Base-by-base conservation (phyloP, 2,888 invertebrate genomes). In the Drosophila subsilvestris region DNA sequence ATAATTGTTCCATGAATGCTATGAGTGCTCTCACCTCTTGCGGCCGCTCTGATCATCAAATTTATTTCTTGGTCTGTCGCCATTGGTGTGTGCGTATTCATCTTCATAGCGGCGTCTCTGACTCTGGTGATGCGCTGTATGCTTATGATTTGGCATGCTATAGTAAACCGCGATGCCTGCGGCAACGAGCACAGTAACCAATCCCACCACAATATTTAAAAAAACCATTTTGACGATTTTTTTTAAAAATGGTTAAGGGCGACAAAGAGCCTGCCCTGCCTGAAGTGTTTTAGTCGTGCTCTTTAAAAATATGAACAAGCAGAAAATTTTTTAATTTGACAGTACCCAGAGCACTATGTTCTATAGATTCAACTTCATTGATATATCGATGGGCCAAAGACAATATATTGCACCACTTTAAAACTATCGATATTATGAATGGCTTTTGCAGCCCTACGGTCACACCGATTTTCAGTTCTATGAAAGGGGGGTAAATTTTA, bases 181-280 rank as follows among this genome's bases (percentile, higher is more conserved):
- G 51, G 60, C 70, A 6, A 50, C 20, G 25, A 87, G 1, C 12
- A 57, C 78, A 6, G 66, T 43, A 70, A n/a, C n/a, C 66, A 0
- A 86, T 0, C 1, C 67, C 0, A 86, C 0, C 0, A 77, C 0
- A 0, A 78, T 0, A 14, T 76, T 61, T 1, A 68, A 0, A 25
- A 73, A 76, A 29, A 63, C 55, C 86, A 83, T 86, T 32, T 48
- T 73, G 37, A 14, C 12, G 5, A 14, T 32, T 12, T 14, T 0
- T 0, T 32, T 1, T 20, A n/a, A 37, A n/a, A 20, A 3, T 20
- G 20, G 20, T 1, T 20, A 22, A 25, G 22, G 10, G 3, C 42
- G 14, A 43, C 37, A 9, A 32, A 14, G 27, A 18, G 5, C 17
- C 6, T 18, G 25, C n/a, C n/a, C n/a, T n/a, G n/a, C n/a, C 6